These are phyloP conservation scores for Netelia fuscicornis DNA, from an alignment of 2,888 invertebrate genomes.

Conservation along the genomic window DNA sequence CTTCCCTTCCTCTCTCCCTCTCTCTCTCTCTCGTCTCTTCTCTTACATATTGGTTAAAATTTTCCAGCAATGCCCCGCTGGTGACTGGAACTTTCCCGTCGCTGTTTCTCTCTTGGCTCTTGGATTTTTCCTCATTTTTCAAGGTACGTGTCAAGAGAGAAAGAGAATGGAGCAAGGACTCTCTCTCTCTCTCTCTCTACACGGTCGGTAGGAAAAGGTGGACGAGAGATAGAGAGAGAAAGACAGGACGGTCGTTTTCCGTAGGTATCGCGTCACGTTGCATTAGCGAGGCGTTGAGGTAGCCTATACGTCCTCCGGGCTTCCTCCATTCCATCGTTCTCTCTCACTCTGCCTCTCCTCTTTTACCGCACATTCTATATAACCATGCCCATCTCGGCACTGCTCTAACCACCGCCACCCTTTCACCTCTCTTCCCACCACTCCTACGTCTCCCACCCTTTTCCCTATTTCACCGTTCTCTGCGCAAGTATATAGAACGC, in stretches of 20 bases:
- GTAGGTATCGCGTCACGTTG: constrained; percentile 79
- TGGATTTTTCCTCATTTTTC: constrained; percentile 64
- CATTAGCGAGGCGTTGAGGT: constrained; percentile 79
- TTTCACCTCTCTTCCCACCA: constrained; percentile 8
- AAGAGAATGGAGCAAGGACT: constrained; percentile 63
- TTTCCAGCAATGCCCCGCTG: constrained; percentile 52
- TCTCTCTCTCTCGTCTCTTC: constrained; percentile 19
- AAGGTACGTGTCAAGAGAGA: constrained; percentile 49
- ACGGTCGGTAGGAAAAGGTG: constrained; percentile 48
- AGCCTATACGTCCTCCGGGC: constrained; percentile 74
- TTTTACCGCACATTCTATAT: constrained; percentile 44
- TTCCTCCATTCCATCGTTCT: constrained; percentile 70
- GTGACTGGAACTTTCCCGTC: constrained; percentile 42
- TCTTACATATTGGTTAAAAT: constrained; percentile 52
- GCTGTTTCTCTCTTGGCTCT: constrained; percentile 51
- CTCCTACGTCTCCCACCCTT: background rate
- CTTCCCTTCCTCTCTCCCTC: constrained; percentile 34
- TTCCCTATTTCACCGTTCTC: constrained; percentile 4
- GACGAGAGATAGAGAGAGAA: constrained; percentile 25
- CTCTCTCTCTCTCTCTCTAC: constrained; percentile 62
- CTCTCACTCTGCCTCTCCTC: constrained; percentile 63
- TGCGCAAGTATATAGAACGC: constrained; percentile 45
- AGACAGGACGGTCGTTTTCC: constrained; percentile 68
- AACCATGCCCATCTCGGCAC: constrained; percentile 51
- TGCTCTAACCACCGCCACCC: constrained; percentile 59